Conservation (phyloP, 2,888 invertebrate species). For the Sepioteuthis lessoniana region DNA sequence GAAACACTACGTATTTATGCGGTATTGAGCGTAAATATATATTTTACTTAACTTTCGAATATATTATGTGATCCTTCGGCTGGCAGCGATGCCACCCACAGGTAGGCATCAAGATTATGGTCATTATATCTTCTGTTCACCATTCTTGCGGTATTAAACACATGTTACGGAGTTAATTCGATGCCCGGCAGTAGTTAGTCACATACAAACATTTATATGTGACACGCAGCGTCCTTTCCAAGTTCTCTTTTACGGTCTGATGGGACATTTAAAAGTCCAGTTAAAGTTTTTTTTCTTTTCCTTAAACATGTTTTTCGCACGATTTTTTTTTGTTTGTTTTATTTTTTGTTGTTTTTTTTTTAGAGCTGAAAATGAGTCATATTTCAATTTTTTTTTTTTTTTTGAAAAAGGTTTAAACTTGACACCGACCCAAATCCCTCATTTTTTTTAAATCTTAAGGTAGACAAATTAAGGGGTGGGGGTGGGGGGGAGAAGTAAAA, state of each 20-base stretch:
- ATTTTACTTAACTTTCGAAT: constrained; percentile 40
- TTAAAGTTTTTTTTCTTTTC: not conserved
- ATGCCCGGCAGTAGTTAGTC: not conserved
- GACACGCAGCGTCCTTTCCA: not conserved
- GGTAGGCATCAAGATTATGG: constrained; percentile 24
- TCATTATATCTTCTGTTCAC: not conserved
- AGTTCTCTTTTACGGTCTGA: not conserved
- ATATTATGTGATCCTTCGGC: constrained; percentile 38
- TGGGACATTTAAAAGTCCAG: not conserved
- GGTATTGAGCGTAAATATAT: not conserved
- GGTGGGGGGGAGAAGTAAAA: not conserved
- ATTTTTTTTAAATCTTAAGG: not conserved
- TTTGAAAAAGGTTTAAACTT: not conserved
- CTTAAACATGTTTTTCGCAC: not conserved
- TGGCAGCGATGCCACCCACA: constrained; percentile 40
- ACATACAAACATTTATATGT: not conserved
- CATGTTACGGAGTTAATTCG: not conserved
- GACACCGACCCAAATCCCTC: not conserved
- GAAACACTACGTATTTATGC: not conserved
- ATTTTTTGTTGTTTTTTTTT: not conserved
- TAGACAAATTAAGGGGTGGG: no score
- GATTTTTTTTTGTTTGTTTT: no score
- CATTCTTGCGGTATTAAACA: constrained; percentile 36
- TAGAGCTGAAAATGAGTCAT: not conserved
- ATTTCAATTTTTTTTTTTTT: not conserved